Evolutionary conservation across 2,888 invertebrate genomes (phyloP).

Genomic region (Chelonus formosanus): DNA sequence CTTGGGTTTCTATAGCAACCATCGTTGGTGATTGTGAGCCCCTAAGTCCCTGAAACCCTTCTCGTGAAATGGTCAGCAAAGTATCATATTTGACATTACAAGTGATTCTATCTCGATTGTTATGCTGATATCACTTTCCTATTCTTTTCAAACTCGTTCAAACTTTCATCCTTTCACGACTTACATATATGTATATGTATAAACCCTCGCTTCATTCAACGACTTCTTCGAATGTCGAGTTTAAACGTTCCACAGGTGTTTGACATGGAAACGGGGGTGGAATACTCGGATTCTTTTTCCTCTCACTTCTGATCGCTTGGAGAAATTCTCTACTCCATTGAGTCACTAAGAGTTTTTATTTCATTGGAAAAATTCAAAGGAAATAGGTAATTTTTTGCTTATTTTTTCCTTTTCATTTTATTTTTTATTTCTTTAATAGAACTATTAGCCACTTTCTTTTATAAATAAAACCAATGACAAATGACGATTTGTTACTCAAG

Average conservation of each 20-base stretch:
- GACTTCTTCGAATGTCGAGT: slow-evolving; percentile 10
- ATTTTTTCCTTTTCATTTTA: neutral
- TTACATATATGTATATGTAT: neutral
- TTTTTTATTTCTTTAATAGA: slow-evolving; percentile 4
- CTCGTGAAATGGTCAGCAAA: slow-evolving; percentile 58
- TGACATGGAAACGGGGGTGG: slow-evolving; percentile 62
- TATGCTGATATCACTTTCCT: slow-evolving; percentile 47
- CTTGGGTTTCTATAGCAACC: slow-evolving; percentile 62
- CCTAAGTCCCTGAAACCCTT: slow-evolving; percentile 46
- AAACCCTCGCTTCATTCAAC: slow-evolving; percentile 5
- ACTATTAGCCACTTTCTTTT: neutral
- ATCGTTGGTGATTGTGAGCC: slow-evolving; percentile 47
- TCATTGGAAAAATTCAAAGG: slow-evolving; percentile 5
- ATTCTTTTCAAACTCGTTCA: neutral
- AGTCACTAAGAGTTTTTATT: slow-evolving; percentile 5
- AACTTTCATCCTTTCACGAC: neutral
- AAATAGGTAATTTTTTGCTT: slow-evolving; percentile 7
- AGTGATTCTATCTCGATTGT: slow-evolving; percentile 56
- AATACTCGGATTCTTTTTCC: slow-evolving; percentile 57
- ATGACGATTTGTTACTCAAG: neutral
- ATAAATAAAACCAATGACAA: neutral
- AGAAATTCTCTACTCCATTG: slow-evolving; percentile 8
- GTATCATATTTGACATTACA: slow-evolving; percentile 62
- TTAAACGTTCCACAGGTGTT: slow-evolving; percentile 61
- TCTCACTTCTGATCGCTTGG: slow-evolving; percentile 39